These are phyloP conservation scores for Drosophila setosimentum DNA, from an alignment of 2,888 invertebrate genomes.

Conservation along the genomic window DNA sequence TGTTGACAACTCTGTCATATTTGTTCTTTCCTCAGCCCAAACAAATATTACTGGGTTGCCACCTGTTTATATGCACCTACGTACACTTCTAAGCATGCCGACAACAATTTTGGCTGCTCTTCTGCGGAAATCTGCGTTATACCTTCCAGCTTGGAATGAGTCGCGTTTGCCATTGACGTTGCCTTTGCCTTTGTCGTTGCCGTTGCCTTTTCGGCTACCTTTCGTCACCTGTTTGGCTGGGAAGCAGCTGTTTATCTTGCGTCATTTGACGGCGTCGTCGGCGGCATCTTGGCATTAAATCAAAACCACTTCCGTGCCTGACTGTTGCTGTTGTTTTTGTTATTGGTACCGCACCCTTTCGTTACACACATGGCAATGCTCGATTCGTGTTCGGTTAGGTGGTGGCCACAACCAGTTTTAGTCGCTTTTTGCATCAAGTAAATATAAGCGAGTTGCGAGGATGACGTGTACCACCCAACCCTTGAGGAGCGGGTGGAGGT, in stretches of 20 bases:
- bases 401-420: constrained; percentile 55
- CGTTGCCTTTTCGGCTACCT: constrained; percentile 44
- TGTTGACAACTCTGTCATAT: constrained; percentile 6
- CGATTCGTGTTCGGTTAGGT: constrained; percentile 7
- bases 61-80: constrained; percentile 50
- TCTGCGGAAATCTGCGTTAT: constrained; percentile 12
- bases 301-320: constrained; percentile 76
- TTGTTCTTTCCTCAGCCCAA: neutral
- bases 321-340: constrained; percentile 43
- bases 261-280: constrained; percentile 38
- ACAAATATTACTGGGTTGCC: constrained; percentile 22
- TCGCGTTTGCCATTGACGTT: neutral
- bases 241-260: constrained; percentile 65
- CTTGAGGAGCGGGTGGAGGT: neutral
- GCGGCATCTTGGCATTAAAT: constrained; percentile 67
- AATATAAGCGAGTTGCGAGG: constrained; percentile 45
- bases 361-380: constrained; percentile 15
- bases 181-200: neutral
- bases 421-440: constrained; percentile 41
- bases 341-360: constrained; percentile 52
- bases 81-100: constrained; percentile 39
- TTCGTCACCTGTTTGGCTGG: constrained; percentile 65
- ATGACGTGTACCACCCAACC: constrained; percentile 43
- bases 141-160: neutral
- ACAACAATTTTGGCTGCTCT: constrained; percentile 23